These are phyloP conservation scores for Onychomys leucogaster DNA, from an alignment of 2,797 vertebrate genomes.

Conservation along the genomic window DNA sequence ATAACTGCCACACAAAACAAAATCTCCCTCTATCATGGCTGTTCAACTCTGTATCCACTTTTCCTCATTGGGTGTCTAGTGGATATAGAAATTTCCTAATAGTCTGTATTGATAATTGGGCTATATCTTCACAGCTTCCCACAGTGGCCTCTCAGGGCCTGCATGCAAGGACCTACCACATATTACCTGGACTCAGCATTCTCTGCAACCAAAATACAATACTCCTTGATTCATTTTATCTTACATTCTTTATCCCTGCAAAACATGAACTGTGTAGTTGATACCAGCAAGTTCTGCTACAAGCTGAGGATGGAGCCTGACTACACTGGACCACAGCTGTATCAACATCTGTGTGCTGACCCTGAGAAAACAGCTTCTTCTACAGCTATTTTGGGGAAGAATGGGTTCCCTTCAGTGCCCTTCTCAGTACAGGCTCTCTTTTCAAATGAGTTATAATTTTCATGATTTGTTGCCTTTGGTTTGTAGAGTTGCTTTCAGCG, in stretches of 20 bases:
- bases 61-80: not conserved
- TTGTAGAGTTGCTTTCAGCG: not conserved
- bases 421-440: not conserved
- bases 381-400: not conserved
- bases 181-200: not conserved
- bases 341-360: not conserved
- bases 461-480: not conserved
- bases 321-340: not conserved
- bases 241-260: not conserved
- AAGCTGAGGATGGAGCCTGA: not conserved
- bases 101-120: not conserved
- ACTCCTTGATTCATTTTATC: not conserved
- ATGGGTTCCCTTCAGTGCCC: not conserved
- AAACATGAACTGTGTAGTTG: not conserved
- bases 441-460: not conserved
- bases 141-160: not conserved
- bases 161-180: not conserved
- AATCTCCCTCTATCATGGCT: not conserved
- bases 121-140: not conserved
- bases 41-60: not conserved
- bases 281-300: not conserved
- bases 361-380: not conserved
- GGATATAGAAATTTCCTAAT: not conserved
- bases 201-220: not conserved
- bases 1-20: not conserved